phyloP scores from a whole-genome alignment of 1,140 invertebrate species.

The Scaptomyza graminum region DNA sequence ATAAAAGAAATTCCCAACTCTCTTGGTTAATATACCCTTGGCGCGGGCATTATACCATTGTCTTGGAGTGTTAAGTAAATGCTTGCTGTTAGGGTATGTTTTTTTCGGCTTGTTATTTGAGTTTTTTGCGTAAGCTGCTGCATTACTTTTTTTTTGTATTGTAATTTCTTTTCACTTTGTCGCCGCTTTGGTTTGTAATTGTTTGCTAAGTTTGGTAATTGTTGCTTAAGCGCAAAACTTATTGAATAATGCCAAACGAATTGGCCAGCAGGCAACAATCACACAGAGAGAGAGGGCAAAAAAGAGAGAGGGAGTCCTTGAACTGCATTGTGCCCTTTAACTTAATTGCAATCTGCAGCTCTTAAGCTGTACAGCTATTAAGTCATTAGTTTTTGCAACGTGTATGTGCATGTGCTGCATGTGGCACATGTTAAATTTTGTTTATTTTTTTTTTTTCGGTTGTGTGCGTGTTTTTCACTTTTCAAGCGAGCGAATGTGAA shows the following conservation, averaged over 20 bases:
- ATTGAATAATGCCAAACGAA: slow-evolving; percentile 66
- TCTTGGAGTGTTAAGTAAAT: too few species aligned
- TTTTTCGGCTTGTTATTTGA: neutral
- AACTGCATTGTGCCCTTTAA: slow-evolving; percentile 40
- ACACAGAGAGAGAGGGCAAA: neutral
- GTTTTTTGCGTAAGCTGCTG: neutral
- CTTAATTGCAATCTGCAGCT: slow-evolving; percentile 42
- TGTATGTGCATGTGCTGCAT: slow-evolving; percentile 46
- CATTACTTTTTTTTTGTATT: slow-evolving; percentile 40
- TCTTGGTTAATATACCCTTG: slow-evolving; percentile 31
- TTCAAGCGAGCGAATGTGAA: slow-evolving; percentile 1
- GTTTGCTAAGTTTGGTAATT: slow-evolving; percentile 75
- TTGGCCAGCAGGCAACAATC: slow-evolving; percentile 49
- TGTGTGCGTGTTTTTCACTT: slow-evolving; percentile 23
- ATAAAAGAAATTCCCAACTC: slow-evolving; percentile 49
- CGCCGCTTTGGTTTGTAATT: slow-evolving; percentile 61
- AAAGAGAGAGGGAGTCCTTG: slow-evolving; percentile 2
- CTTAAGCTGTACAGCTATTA: slow-evolving; percentile 63
- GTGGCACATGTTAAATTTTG: slow-evolving; percentile 69
- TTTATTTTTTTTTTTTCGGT: slow-evolving; percentile 43
- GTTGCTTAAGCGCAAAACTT: slow-evolving; percentile 69
- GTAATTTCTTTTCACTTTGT: slow-evolving; percentile 59
- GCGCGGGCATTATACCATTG: slow-evolving; percentile 15
- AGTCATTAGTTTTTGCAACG: slow-evolving; percentile 78
- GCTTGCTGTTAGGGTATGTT: neutral